Evolutionary conservation across 2,888 invertebrate genomes (phyloP).

Genomic region (Pantelozetes paolii): DNA sequence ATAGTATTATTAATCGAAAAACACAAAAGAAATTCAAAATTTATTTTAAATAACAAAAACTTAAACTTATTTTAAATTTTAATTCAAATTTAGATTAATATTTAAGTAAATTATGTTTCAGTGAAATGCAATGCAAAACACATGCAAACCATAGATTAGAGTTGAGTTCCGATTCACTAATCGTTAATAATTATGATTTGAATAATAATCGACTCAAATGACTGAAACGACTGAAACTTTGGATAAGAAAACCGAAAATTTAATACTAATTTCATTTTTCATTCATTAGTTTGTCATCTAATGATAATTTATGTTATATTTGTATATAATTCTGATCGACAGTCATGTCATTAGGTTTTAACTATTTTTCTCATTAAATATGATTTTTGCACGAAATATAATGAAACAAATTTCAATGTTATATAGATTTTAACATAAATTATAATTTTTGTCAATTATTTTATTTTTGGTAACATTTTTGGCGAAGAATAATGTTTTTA

Average conservation of each 20-base stretch:
- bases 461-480: too few relatives aligned
- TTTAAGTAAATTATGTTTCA: neutral
- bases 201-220: neutral
- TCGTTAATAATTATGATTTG: neutral
- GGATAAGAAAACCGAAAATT: neutral
- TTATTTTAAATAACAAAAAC: too few relatives aligned
- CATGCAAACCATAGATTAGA: too few relatives aligned
- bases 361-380: slow-evolving; percentile 16
- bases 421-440: too few relatives aligned
- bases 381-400: slow-evolving; percentile 6
- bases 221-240: neutral
- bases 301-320: neutral
- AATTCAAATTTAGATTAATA: neutral
- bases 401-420: neutral
- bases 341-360: neutral
- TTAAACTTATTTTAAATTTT: too few relatives aligned
- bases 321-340: slow-evolving; percentile 1
- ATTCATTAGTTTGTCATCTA: slow-evolving; percentile 10
- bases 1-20: neutral
- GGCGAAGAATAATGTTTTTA: too few relatives aligned
- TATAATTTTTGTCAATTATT: neutral
- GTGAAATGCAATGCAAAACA: too few relatives aligned
- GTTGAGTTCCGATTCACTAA: neutral
- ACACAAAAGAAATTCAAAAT: too few relatives aligned
- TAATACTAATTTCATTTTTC: neutral